These are phyloP conservation scores for Aldrovandia affinis DNA, from an alignment of 2,797 vertebrate species.

Conservation along the genomic window DNA sequence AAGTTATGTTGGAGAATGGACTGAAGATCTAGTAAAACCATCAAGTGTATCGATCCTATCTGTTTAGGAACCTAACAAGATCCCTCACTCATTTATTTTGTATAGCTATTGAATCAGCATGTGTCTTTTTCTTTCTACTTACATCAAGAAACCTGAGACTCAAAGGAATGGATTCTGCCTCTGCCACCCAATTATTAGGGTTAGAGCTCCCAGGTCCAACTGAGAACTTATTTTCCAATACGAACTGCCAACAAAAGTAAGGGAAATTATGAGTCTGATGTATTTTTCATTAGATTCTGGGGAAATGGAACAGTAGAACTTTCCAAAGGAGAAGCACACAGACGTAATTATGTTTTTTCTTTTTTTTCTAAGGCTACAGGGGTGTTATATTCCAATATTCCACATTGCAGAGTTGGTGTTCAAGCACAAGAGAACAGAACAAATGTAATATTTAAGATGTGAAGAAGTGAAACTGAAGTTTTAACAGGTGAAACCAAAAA, in stretches of 20 bases:
- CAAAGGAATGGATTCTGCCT: background rate
- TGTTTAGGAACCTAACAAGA: constrained; percentile 8
- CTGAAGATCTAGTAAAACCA: background rate
- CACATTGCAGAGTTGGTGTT: background rate
- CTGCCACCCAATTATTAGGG: constrained; percentile 5
- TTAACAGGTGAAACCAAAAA: background rate
- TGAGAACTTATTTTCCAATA: constrained; percentile 24
- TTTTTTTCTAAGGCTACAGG: constrained; percentile 1
- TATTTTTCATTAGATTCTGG: constrained; percentile 25
- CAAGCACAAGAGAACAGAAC: background rate
- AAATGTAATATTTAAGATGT: background rate
- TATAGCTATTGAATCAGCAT: constrained; percentile 22
- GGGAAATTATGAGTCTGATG: constrained; percentile 15
- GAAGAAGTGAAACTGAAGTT: background rate
- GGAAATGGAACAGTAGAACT: constrained; percentile 10
- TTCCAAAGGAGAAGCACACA: constrained; percentile 19
- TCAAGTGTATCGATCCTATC: background rate
- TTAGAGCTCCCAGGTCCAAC: background rate
- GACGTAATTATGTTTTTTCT: background rate
- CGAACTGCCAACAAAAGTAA: constrained; percentile 16
- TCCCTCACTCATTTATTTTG: constrained; percentile 21
- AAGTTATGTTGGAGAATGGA: background rate
- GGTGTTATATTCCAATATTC: constrained; percentile 18
- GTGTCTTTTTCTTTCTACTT: background rate
- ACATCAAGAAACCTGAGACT: constrained; percentile 1